phyloP scores from a whole-genome alignment of 2,888 invertebrate genomes.

The Sepiola atlantica region DNA sequence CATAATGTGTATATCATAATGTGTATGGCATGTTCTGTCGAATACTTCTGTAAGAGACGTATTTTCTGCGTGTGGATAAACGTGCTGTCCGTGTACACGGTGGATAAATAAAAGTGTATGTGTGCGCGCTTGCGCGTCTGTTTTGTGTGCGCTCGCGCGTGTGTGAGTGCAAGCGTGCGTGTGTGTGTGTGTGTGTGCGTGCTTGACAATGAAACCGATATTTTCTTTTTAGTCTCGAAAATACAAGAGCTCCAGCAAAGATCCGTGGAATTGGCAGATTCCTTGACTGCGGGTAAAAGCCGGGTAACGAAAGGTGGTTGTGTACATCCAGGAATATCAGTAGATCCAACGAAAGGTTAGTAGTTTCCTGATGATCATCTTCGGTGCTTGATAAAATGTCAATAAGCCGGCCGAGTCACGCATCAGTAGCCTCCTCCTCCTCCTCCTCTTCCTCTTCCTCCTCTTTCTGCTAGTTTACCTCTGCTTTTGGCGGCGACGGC shows the following conservation, averaged over 20 bases:
- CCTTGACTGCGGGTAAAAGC: neutral
- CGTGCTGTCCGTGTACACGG: neutral
- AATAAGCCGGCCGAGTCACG: slow-evolving; percentile 11
- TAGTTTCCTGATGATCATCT: neutral
- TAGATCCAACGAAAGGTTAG: slow-evolving; percentile 19
- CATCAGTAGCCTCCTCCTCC: neutral
- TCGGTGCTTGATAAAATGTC: neutral
- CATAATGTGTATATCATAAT: too few relatives aligned
- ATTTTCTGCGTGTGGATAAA: neutral
- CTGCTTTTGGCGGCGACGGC: neutral
- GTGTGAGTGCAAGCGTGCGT: neutral
- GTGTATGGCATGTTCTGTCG: neutral
- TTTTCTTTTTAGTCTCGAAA: neutral
- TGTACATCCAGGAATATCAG: slow-evolving; percentile 32
- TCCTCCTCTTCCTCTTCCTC: too few relatives aligned
- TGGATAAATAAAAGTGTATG: neutral
- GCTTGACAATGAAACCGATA: neutral
- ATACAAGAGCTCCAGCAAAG: neutral
- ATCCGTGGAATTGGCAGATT: neutral
- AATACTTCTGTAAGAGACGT: neutral
- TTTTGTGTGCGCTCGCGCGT: neutral
- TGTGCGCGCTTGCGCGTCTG: too few relatives aligned
- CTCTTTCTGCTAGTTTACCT: neutral
- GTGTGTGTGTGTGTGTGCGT: neutral
- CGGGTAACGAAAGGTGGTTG: neutral